Evolutionary conservation across 2,797 vertebrate species (phyloP).

Genomic region (Discoglossus pictus): DNA sequence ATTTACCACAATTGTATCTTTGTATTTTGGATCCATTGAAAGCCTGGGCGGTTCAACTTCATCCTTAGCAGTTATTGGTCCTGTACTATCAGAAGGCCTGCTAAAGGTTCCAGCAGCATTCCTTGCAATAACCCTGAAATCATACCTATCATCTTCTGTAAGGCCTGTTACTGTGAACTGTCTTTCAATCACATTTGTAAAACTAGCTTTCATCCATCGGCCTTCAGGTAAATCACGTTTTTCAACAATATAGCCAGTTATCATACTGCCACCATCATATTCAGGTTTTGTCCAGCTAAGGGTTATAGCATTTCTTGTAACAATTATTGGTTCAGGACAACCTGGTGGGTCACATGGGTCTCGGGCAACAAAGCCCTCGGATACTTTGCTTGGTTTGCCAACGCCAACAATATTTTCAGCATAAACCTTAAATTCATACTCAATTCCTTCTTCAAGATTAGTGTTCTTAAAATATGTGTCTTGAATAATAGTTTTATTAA

Average conservation of each 20-base stretch:
- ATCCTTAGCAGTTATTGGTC: slow-evolving; percentile 92
- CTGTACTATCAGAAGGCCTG: slow-evolving; percentile 95
- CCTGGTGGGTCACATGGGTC: slow-evolving; percentile 97
- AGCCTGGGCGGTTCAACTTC: slow-evolving; percentile 89
- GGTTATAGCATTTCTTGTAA: slow-evolving; percentile 89
- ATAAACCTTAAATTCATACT: slow-evolving; percentile 95
- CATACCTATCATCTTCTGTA: slow-evolving; percentile 92
- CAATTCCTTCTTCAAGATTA: slow-evolving; percentile 92
- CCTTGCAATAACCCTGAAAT: slow-evolving; percentile 97
- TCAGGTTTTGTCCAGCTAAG: slow-evolving; percentile 95
- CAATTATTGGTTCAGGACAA: slow-evolving; percentile 86
- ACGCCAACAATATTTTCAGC: slow-evolving; percentile 97
- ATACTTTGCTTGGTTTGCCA: slow-evolving; percentile 93
- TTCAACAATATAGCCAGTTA: slow-evolving; percentile 94
- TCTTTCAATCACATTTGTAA: slow-evolving; percentile 96
- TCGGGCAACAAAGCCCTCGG: slow-evolving; percentile 90
- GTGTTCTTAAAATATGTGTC: slow-evolving; percentile 87
- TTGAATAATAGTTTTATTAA: slow-evolving; percentile 92
- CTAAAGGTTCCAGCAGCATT: slow-evolving; percentile 93
- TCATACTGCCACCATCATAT: slow-evolving; percentile 95
- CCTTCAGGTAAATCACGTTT: slow-evolving; percentile 96
- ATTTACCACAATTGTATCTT: slow-evolving; percentile 85
- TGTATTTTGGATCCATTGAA: slow-evolving; percentile 95
- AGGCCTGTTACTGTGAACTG: slow-evolving; percentile 90
- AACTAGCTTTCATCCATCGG: slow-evolving; percentile 96